A percentile compares a stretch with the other conserved stretches of the same genome.
phyloP scores from a whole-genome alignment of 2,888 invertebrate genomes.

The Andrena minutula region DNA sequence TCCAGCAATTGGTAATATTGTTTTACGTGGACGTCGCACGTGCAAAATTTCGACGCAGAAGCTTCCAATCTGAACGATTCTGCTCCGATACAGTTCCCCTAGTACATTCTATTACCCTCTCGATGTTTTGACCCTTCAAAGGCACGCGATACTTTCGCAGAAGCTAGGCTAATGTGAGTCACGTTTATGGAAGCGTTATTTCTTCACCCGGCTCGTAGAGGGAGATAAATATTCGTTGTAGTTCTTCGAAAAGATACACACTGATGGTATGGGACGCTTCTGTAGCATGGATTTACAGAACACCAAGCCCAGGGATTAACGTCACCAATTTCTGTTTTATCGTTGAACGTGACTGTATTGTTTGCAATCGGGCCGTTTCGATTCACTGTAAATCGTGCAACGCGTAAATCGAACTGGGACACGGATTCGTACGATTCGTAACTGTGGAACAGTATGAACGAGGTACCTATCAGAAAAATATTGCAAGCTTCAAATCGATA shows the following conservation, averaged over 20 bases:
- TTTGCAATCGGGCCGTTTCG: background rate
- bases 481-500: no score
- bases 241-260: constrained; percentile 7
- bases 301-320: constrained; percentile 12
- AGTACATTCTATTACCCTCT: constrained; percentile 37
- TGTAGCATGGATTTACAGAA: background rate
- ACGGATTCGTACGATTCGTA: background rate
- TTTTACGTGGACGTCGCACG: background rate
- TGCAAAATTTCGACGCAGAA: background rate
- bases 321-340: constrained; percentile 29
- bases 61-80: constrained; percentile 4
- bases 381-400: background rate
- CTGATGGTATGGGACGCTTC: background rate
- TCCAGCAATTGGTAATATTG: background rate
- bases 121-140: constrained; percentile 33
- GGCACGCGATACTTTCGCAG: constrained; percentile 12
- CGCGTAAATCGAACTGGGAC: background rate
- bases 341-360: constrained; percentile 1
- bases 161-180: background rate
- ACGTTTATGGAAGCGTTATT: background rate
- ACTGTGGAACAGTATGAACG: background rate
- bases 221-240: background rate
- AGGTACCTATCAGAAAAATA: background rate
- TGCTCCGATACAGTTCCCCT: constrained; percentile 30
- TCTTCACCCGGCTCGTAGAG: background rate